Base-by-base conservation (phyloP, 2,888 invertebrate genomes). In the Aelia acuminata region DNA sequence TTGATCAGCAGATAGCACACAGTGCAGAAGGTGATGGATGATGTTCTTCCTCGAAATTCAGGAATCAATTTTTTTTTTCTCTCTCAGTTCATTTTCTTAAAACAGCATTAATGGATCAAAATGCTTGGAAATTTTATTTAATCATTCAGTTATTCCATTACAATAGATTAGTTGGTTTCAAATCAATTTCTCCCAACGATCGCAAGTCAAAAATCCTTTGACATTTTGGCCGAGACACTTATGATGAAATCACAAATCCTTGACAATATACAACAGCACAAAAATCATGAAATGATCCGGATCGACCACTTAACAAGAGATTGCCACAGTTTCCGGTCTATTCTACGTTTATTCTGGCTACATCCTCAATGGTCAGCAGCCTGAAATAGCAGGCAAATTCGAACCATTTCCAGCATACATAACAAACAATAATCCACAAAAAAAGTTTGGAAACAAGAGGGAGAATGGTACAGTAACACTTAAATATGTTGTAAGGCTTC, bases 261-360 rank as follows among this genome's bases (percentile, higher is more conserved):
- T 18, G 18, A 1, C 3, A 70, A 70, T 70, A 5, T 18, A 20
- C 13, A 70, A 20, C 13, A 70, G 31, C 18, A 70, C 63, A 70
- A 70, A 53, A 70, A 70, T 35, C 35, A 20, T 20, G 31, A 20
- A 35, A 70, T 70, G 15, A 70, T 70, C 63, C 7, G n/a, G 43
- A 47, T 39, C 11, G 80, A 43, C 43, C 43, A n/a, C 5, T n/a
- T 43, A 75, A 75, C 20, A 43, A 43, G 80, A 47, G 80, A 80
- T 80, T 80, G 80, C 80, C 80, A n/a, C 80, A 80, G 1, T 43
- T 80, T 80, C 80, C 80, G 39, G 80, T 3, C 80, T 35, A 47
- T 80, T 75, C 75, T 43, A 39, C 22, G 39, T 75, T 43, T 35
- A 75, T 75, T 80, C 39, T 11, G 3, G 22, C 11, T 39, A 43